Percentiles rank a stretch among this genome's conserved stretches.
Conservation (phyloP, 2,888 invertebrate species). For the Noctua pronuba region DNA sequence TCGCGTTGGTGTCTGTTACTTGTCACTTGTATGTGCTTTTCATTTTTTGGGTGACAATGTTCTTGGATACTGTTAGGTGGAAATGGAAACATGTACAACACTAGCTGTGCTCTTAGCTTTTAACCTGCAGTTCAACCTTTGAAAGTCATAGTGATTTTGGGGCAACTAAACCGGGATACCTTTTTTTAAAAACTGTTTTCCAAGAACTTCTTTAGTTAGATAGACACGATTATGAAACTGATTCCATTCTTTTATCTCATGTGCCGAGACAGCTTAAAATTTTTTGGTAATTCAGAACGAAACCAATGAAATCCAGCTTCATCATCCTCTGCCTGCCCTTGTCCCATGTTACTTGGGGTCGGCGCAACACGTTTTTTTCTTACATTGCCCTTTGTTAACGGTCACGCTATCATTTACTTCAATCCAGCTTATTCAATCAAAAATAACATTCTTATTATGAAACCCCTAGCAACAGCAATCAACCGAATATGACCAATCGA, state of each 20-base stretch:
- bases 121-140: conserved; percentile 3
- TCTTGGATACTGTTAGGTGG: conserved; percentile 5
- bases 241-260: too few species aligned
- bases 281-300: not conserved
- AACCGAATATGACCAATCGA: conserved; percentile 19
- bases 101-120: conserved; percentile 25
- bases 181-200: not conserved
- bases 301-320: too few species aligned
- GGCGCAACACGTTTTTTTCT: too few species aligned
- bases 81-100: conserved; percentile 19
- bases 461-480: conserved; percentile 5
- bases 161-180: not conserved
- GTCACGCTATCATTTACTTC: too few species aligned
- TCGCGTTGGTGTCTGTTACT: conserved; percentile 54
- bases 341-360: too few species aligned
- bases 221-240: not conserved
- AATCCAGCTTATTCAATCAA: not conserved
- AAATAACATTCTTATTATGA: not conserved
- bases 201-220: not conserved
- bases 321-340: too few species aligned
- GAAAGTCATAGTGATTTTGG: not conserved
- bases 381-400: too few species aligned
- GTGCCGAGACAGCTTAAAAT: not conserved
- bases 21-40: conserved; percentile 43
- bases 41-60: conserved; percentile 36